A percentile compares a stretch with the other conserved stretches of the same genome.
Evolutionary conservation across 2,888 invertebrate genomes (phyloP).

Genomic region (Amiota communis): DNA sequence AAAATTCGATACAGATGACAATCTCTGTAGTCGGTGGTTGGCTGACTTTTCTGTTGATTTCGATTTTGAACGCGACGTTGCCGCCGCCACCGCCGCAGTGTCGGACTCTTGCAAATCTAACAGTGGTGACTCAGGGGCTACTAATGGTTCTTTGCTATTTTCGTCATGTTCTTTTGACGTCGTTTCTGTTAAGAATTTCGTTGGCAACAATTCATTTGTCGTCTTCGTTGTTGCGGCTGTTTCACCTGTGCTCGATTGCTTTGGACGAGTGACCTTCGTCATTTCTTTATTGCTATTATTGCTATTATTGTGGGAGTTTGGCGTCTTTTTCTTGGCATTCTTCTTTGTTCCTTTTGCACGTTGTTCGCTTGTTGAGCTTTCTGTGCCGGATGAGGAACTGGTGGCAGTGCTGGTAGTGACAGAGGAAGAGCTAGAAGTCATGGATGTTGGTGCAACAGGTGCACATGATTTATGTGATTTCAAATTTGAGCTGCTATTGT

Average conservation of each 20-base stretch:
- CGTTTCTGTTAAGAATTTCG: conserved; percentile 54
- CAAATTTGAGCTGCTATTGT: conserved; percentile 57
- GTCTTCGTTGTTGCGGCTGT: conserved; percentile 40
- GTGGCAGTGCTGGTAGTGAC: conserved; percentile 58
- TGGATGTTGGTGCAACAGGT: conserved; percentile 23
- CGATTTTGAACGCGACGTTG: conserved; percentile 36
- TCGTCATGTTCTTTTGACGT: conserved; percentile 32
- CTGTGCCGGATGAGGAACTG: conserved; percentile 66
- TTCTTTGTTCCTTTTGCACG: conserved; percentile 55
- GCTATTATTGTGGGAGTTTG: conserved; percentile 42
- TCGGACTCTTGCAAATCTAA: background rate
- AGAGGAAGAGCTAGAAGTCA: background rate
- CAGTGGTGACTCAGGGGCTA: conserved; percentile 45
- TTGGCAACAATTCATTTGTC: conserved; percentile 45
- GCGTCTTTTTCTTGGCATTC: conserved; percentile 59
- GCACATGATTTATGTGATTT: conserved; percentile 54
- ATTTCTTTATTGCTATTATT: background rate
- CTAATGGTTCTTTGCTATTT: conserved; percentile 44
- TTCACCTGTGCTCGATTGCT: conserved; percentile 38
- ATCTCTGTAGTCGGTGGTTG: conserved; percentile 81
- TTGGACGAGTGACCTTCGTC: conserved; percentile 43
- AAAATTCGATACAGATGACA: conserved; percentile 84
- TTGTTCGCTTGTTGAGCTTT: conserved; percentile 58
- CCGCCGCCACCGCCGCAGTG: conserved; percentile 33
- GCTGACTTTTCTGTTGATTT: conserved; percentile 21